Evolutionary conservation across 2,797 vertebrate species (phyloP).

Genomic region (Oryzias dopingdopingensis): DNA sequence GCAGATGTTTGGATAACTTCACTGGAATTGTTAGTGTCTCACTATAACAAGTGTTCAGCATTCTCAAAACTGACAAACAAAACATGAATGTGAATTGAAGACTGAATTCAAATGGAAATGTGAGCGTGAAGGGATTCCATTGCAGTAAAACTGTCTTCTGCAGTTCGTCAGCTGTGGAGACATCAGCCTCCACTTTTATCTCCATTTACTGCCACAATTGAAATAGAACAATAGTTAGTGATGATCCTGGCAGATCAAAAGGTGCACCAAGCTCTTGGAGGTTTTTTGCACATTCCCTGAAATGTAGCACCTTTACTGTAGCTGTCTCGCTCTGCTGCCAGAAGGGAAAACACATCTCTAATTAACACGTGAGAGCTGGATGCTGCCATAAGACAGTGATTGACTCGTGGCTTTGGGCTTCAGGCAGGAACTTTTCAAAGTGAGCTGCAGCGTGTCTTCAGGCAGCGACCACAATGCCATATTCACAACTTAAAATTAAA

Average conservation of each 20-base stretch:
- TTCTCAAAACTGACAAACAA: too few relatives aligned
- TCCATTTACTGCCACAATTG: conserved; percentile 51
- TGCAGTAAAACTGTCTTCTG: conserved; percentile 22
- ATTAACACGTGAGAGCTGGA: conserved; percentile 65
- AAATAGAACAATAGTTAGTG: conserved; percentile 65
- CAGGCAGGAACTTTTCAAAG: conserved; percentile 54
- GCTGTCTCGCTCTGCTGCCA: conserved; percentile 44
- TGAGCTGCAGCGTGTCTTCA: conserved; percentile 39
- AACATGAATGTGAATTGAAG: too few relatives aligned
- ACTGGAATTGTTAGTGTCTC: background rate
- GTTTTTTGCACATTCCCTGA: conserved; percentile 42
- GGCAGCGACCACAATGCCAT: conserved; percentile 46
- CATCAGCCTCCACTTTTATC: conserved; percentile 60
- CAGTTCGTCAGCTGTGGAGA: conserved; percentile 32
- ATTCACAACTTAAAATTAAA: too few relatives aligned
- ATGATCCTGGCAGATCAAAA: conserved; percentile 63
- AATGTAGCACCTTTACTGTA: conserved; percentile 50
- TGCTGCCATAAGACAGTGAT: conserved; percentile 60
- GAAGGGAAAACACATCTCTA: conserved; percentile 58
- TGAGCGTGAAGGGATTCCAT: conserved; percentile 25
- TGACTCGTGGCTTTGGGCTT: conserved; percentile 58
- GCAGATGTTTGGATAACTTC: background rate
- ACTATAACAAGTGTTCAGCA: background rate
- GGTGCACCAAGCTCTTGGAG: conserved; percentile 30
- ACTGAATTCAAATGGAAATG: conserved; percentile 12